Conservation (phyloP, 2,113 vertebrate species). For the Eulemur macaco region DNA sequence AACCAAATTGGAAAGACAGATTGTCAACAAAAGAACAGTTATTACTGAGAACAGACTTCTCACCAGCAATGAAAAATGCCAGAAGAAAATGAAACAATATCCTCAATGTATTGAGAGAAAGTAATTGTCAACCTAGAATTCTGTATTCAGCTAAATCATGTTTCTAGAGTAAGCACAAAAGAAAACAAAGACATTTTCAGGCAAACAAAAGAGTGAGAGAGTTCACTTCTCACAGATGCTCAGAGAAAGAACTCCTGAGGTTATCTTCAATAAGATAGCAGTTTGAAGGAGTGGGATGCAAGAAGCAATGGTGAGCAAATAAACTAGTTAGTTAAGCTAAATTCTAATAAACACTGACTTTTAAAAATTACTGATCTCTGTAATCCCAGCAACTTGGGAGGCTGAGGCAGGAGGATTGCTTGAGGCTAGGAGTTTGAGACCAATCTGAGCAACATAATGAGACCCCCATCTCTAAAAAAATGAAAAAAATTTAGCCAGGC, state of each 20-base stretch:
- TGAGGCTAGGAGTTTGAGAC: too few relatives aligned
- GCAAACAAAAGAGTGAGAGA: not conserved
- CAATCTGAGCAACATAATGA: too few relatives aligned
- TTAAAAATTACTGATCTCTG: not conserved
- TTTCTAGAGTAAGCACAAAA: slow-evolving; percentile 24
- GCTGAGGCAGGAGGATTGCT: too few relatives aligned
- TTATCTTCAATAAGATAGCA: not conserved
- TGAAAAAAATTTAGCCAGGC: not conserved
- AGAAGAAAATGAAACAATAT: not conserved
- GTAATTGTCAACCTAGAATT: not conserved
- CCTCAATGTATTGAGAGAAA: not conserved
- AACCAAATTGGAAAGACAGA: not conserved
- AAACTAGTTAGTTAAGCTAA: not conserved
- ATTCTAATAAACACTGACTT: not conserved
- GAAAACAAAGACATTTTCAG: slow-evolving; percentile 39
- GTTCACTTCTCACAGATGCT: not conserved
- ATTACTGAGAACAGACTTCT: not conserved
- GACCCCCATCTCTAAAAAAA: too few relatives aligned
- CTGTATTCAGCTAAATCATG: not conserved
- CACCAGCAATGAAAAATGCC: not conserved
- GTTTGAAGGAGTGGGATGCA: not conserved
- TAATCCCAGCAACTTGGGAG: too few relatives aligned
- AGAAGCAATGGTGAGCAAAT: not conserved
- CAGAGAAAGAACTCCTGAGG: not conserved
- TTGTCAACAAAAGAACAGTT: not conserved